phyloP scores from a whole-genome alignment of 2,888 invertebrate species.

The Limnephilus auricula region DNA sequence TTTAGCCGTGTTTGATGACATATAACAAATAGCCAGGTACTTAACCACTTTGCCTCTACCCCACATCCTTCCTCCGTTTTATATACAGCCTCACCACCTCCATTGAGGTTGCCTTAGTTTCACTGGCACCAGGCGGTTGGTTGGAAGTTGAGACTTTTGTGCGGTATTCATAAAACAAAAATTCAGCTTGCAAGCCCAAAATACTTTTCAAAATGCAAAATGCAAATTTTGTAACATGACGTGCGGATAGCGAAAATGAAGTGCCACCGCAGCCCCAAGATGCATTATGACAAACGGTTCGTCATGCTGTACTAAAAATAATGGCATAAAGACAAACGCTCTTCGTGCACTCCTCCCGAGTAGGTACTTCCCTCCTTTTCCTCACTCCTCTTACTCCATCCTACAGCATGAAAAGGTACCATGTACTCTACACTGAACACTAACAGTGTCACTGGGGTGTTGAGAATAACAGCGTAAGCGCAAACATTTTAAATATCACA shows the following conservation, averaged over 20 bases:
- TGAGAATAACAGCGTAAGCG: not conserved
- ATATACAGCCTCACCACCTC: not conserved
- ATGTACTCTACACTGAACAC: not conserved
- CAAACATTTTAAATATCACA: not conserved
- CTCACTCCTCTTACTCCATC: not conserved
- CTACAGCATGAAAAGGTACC: slow-evolving; percentile 33
- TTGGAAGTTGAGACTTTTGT: too few relatives aligned
- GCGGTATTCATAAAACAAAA: too few relatives aligned
- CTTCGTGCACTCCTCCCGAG: slow-evolving; percentile 25
- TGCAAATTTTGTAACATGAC: not conserved
- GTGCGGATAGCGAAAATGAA: not conserved
- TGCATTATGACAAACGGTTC: slow-evolving; percentile 44
- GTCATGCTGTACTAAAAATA: slow-evolving; percentile 37
- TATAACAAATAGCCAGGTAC: not conserved
- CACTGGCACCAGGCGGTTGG: too few relatives aligned
- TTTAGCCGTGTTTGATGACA: not conserved
- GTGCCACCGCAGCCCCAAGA: slow-evolving; percentile 25
- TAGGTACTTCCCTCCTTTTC: not conserved
- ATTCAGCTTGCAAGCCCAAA: not conserved
- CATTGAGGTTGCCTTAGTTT: too few relatives aligned
- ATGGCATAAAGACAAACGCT: slow-evolving; percentile 43
- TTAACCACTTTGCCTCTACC: not conserved
- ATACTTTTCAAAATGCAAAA: not conserved
- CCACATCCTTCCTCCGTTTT: not conserved
- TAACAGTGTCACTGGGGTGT: not conserved